phyloP scores from a whole-genome alignment of 2,797 vertebrate species.

The Numenius phaeopus region DNA sequence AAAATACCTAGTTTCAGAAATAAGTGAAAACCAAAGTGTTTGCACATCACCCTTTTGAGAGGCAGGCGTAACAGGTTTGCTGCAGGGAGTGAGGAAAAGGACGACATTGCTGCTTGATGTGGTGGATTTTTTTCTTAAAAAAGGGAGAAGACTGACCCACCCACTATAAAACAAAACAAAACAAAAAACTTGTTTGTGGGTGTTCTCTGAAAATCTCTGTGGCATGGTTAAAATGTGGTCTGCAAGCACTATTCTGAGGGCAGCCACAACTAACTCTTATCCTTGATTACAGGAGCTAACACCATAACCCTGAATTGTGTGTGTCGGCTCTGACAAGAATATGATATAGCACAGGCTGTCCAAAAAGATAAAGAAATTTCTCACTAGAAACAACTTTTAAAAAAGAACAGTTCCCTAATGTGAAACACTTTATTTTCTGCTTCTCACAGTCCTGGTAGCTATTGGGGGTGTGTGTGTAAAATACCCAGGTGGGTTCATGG shows the following conservation, averaged over 20 bases:
- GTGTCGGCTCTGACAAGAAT: constrained; percentile 33
- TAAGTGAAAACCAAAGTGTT: not conserved
- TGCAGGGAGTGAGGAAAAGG: constrained; percentile 28
- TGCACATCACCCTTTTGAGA: not conserved
- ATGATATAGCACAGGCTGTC: not conserved
- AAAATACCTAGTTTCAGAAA: not conserved
- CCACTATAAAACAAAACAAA: not conserved
- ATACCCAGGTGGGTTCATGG: not conserved
- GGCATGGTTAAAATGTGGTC: constrained; percentile 54
- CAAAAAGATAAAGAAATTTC: not conserved
- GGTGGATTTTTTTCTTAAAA: not conserved
- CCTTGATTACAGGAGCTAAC: constrained; percentile 35
- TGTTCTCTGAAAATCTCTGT: constrained; percentile 49
- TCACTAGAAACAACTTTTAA: not conserved
- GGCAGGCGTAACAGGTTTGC: not conserved
- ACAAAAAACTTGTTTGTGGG: constrained; percentile 6
- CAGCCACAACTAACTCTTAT: constrained; percentile 23
- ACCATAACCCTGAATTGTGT: not conserved
- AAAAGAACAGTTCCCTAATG: constrained; percentile 15
- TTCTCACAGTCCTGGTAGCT: constrained; percentile 69
- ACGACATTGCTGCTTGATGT: constrained; percentile 45
- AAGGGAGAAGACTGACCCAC: not conserved
- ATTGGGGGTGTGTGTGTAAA: constrained; percentile 38
- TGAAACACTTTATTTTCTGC: constrained; percentile 60
- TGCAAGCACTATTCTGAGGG: constrained; percentile 34